These are phyloP conservation scores for Bombylius major DNA, from an alignment of 2,888 invertebrate species.

Conservation along the genomic window DNA sequence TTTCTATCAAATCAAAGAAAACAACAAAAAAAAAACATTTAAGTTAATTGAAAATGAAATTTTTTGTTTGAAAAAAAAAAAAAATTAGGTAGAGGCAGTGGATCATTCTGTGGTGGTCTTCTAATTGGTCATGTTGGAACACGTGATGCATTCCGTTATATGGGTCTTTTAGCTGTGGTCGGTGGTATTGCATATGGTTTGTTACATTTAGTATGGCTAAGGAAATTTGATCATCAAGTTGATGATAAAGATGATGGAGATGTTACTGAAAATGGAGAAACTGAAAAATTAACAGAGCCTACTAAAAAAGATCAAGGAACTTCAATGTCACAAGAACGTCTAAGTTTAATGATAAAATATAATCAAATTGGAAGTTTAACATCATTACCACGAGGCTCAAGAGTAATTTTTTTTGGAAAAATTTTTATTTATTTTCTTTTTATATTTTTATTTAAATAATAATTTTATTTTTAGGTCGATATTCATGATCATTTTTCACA, in stretches of 20 bases:
- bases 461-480: conserved; percentile 25
- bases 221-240: conserved; percentile 42
- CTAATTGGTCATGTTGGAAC: conserved; percentile 64
- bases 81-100: conserved; percentile 55
- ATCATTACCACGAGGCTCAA: conserved; percentile 52
- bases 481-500: conserved; percentile 36
- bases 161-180: conserved; percentile 60
- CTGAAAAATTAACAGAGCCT: conserved; percentile 52
- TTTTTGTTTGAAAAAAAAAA: not conserved
- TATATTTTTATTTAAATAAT: not conserved
- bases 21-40: not conserved
- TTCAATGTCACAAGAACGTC: conserved; percentile 56
- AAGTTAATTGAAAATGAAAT: too few species aligned
- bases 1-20: not conserved
- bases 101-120: conserved; percentile 67
- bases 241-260: conserved; percentile 28
- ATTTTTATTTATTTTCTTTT: not conserved
- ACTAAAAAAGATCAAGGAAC: conserved; percentile 55
- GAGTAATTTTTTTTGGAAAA: conserved; percentile 34
- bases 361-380: conserved; percentile 64
- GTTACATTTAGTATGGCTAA: conserved; percentile 59
- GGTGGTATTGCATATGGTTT: conserved; percentile 59
- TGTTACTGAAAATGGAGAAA: conserved; percentile 43
- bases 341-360: conserved; percentile 61
- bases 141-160: conserved; percentile 62